These are phyloP conservation scores for Sphaeramia orbicularis DNA, from an alignment of 2,797 vertebrate species.

Conservation along the genomic window DNA sequence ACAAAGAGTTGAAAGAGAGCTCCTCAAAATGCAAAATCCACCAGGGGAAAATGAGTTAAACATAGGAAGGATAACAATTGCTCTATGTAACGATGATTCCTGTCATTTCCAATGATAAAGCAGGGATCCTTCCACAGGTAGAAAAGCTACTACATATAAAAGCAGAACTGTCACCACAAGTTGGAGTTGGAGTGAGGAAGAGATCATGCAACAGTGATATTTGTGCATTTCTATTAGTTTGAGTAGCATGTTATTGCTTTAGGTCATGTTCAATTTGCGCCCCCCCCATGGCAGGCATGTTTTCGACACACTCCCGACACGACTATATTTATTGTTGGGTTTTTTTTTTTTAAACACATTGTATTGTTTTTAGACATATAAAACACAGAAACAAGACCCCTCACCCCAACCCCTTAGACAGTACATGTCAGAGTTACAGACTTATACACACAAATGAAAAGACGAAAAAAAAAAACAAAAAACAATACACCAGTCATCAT, in stretches of 20 bases:
- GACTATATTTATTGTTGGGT: no score
- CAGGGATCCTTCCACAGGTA: slow-evolving; percentile 94
- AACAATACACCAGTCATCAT: no score
- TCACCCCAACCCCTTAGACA: no score
- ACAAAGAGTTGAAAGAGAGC: slow-evolving; percentile 95
- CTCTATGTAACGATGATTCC: neutral
- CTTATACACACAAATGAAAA: no score
- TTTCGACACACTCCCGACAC: no score
- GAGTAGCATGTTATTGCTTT: neutral
- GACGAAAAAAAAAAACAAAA: no score
- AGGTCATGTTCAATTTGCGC: slow-evolving; percentile 92
- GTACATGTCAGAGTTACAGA: no score
- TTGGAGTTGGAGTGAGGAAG: slow-evolving; percentile 59
- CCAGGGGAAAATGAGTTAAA: slow-evolving; percentile 94
- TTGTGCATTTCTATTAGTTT: slow-evolving; percentile 4
- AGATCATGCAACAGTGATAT: neutral
- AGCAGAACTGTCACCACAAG: slow-evolving; percentile 94
- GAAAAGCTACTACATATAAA: slow-evolving; percentile 94
- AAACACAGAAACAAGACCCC: no score
- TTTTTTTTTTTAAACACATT: no score
- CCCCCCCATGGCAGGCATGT: no score
- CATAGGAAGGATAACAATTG: neutral
- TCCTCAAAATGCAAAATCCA: slow-evolving; percentile 96
- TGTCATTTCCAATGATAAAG: slow-evolving; percentile 82
- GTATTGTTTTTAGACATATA: no score